Base-by-base conservation (phyloP, 2,888 invertebrate species). In the Cenopis cana region DNA sequence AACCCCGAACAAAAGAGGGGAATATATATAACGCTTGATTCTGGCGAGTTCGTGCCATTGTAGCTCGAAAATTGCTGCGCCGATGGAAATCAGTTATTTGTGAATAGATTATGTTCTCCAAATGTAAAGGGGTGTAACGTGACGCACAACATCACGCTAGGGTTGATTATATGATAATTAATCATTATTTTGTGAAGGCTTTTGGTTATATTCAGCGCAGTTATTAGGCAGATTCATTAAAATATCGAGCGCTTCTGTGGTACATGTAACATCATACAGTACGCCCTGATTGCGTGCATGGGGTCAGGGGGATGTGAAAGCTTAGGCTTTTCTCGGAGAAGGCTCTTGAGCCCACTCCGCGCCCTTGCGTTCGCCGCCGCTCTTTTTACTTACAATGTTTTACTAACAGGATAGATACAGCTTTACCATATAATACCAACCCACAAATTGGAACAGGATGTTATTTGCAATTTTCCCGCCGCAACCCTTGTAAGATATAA, bases 41-140 rank as follows among this genome's bases (percentile, higher is more conserved):
- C 60, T 33, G 65, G 65, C 70, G 59, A 55, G 65, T 67, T 67
- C 67, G 71, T 67, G 71, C 60, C 66, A 61, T 67, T 67, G 71
- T 71, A 20, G 66, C 60, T 55, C 60, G 71, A 67, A 71, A 71
- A 71, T 71, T 71, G 71, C 71, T 38, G 52, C 66, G 54, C 67
- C 61, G 71, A 71, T 71, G 54, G 50, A 61, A 71, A 71, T 71
- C 71, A 71, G 71, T 71, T 71, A 71, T 71, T 71, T 71, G 66
- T 71, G 71, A 71, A 71, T 71, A 71, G 71, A 71, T 71, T 71
- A 71, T 70, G 70, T 65, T 70, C 70, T 70, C 64, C 52, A 76
- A 68, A 52, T 61, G 69, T 68, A 67, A 54, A 72, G 67, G 69
- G 64, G 56, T 52, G 38, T 62, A 69, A 65, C 69, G 52, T 66